phyloP scores from a whole-genome alignment of 2,888 invertebrate species.

The Herminia tarsipennalis region DNA sequence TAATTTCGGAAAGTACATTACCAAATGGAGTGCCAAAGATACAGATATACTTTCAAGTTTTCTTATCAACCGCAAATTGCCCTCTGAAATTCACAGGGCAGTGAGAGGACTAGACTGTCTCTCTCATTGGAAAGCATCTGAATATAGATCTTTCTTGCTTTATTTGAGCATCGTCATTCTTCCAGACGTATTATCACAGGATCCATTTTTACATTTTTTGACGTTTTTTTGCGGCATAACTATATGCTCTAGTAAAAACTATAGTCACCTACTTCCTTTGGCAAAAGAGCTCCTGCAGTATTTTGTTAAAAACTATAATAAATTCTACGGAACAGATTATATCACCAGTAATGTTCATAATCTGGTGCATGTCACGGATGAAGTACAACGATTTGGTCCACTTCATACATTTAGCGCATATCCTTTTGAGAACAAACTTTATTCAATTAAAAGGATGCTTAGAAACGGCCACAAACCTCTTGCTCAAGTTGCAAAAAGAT shows the following conservation, averaged over 20 bases:
- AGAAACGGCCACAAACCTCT: not conserved
- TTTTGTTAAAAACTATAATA: conserved; percentile 2
- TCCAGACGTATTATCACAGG: not conserved
- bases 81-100: conserved; percentile 17
- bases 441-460: not conserved
- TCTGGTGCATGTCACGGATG: not conserved
- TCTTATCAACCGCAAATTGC: not conserved
- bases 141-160: conserved; percentile 25
- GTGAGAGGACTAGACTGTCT: conserved; percentile 23
- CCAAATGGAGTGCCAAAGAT: conserved; percentile 1
- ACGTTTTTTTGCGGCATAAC: conserved; percentile 5
- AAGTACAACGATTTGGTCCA: not conserved
- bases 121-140: conserved; percentile 26
- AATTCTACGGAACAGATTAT: conserved; percentile 1
- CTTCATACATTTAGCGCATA: not conserved
- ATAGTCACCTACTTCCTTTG: not conserved
- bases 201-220: conserved; percentile 3
- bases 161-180: conserved; percentile 13
- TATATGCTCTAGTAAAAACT: conserved; percentile 1
- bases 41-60: not conserved
- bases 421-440: not conserved
- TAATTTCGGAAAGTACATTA: not conserved
- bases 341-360: conserved; percentile 1
- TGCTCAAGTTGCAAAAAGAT: not conserved
- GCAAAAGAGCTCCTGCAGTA: not conserved